phyloP scores from a whole-genome alignment of 2,888 invertebrate species.

The Anaspis maculata region DNA sequence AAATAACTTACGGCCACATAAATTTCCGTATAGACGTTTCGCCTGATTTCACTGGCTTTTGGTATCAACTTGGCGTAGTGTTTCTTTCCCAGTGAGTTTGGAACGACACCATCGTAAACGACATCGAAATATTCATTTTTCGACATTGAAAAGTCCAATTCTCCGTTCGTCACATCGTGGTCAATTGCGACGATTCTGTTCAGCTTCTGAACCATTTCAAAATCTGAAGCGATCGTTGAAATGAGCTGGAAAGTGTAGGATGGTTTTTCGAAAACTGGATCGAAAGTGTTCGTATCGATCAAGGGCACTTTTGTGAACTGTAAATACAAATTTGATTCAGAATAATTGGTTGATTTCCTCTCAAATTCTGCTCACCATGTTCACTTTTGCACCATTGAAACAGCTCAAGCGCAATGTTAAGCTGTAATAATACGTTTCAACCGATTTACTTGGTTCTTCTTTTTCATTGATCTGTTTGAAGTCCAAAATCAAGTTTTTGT shows the following conservation, averaged over 20 bases:
- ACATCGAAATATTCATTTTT: constrained; percentile 2
- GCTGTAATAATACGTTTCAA: not conserved
- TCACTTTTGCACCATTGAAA: not conserved
- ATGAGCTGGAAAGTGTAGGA: constrained; percentile 2
- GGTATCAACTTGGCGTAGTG: constrained; percentile 1
- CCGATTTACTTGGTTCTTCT: not conserved
- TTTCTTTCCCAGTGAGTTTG: constrained; percentile 1
- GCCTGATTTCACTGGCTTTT: too few relatives aligned
- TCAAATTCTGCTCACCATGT: constrained; percentile 2
- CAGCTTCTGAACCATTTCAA: constrained; percentile 1
- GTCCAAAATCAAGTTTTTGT: not conserved
- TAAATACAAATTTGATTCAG: too few relatives aligned
- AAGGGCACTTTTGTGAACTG: constrained; percentile 1
- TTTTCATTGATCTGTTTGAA: not conserved
- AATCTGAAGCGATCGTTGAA: constrained; percentile 2
- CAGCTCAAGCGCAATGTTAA: not conserved
- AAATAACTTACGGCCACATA: too few relatives aligned
- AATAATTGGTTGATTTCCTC: too few relatives aligned
- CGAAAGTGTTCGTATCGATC: constrained; percentile 2
- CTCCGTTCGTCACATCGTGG: constrained; percentile 3
- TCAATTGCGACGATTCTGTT: constrained; percentile 4
- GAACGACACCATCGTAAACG: constrained; percentile 2
- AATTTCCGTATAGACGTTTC: too few relatives aligned
- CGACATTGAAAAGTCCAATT: not conserved
- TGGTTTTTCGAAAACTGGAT: constrained; percentile 3